Conservation (phyloP, 92 coral and sea anemone genomes). For the Parazoanthus swiftii region DNA sequence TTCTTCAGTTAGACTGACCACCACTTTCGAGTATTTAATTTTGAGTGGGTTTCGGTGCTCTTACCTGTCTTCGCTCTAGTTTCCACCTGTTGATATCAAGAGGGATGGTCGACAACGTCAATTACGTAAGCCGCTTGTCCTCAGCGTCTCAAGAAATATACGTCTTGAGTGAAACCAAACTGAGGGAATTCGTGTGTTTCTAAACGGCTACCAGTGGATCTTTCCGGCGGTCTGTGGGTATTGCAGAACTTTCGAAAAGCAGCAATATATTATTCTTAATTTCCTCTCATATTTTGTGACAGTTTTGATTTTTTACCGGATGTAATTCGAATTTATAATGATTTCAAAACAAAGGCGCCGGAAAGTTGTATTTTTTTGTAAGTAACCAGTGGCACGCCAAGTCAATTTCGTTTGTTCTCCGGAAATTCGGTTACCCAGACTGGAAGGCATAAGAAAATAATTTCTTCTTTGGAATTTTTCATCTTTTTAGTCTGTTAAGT, state of each 20-base stretch:
- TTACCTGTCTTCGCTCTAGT: too few relatives aligned
- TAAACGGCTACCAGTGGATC: background rate
- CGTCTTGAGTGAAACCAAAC: background rate
- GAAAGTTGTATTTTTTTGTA: background rate
- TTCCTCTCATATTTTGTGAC: background rate
- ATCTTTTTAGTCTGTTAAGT: background rate
- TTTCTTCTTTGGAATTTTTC: background rate
- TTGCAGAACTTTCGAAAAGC: background rate
- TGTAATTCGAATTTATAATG: conserved; percentile 4
- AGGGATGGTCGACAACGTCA: too few relatives aligned
- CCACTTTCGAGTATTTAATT: too few relatives aligned
- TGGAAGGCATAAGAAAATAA: background rate
- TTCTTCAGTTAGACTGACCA: too few relatives aligned
- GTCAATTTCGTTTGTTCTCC: background rate
- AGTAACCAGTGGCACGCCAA: background rate
- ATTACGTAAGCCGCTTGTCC: background rate
- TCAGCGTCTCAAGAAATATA: background rate
- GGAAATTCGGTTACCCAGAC: too few relatives aligned
- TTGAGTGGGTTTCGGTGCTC: too few relatives aligned
- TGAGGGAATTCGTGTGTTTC: background rate
- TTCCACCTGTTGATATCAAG: too few relatives aligned
- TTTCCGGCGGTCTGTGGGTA: conserved; percentile 2
- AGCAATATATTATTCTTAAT: conserved; percentile 11
- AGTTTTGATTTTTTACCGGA: conserved; percentile 8
- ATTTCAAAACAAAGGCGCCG: background rate